Base-by-base conservation (phyloP, 2,113 vertebrate species). In the Egretta garzetta region DNA sequence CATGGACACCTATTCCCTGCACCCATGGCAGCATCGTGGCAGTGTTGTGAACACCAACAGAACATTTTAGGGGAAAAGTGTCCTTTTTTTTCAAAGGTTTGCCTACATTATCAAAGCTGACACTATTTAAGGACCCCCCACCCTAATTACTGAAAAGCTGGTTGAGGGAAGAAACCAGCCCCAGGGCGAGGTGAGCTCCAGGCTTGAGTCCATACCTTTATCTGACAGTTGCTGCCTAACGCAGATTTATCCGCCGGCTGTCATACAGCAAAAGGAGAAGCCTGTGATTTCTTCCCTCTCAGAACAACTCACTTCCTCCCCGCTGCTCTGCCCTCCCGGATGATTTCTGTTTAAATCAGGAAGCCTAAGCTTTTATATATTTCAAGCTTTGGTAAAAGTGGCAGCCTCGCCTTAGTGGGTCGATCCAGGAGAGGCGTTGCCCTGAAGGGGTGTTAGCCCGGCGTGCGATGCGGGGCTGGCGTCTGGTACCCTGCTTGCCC, bases 241-340 rank as follows among this genome's bases (percentile, higher is more conserved):
- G 1, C 73, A 9, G 33, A 24, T 72, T 37, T 49, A 41, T 14
- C 47, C 1, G 0, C 15, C 8, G 2, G 28, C 43, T 50, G 58
- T 35, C 14, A 5, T 41, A 7, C 32, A 35, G 47, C 45, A 13
- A 43, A 37, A 73, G 12, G 24, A 71, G 49, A 17, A 53, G 13
- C 6, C 2, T 14, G 21, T 33, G 63, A 28, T 37, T 82, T 50
- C 8, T 67, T 68, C 50, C 41, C 15, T 60, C 14, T 60, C 1
- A 4, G 33, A 67, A 30, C 5, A 0, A 47, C 8, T 63, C 6
- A 1, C 45, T 86, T 20, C 58, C 22, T 71, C 39, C 22, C 17
- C 0, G 0, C n/a, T 47, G 45, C 55, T 86, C 50, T 50, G 43
- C 53, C 16, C 5, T 12, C 77, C 55, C 0, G 0, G 26, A 4